Conservation (phyloP, 2,888 invertebrate species). For the Autographa gamma region DNA sequence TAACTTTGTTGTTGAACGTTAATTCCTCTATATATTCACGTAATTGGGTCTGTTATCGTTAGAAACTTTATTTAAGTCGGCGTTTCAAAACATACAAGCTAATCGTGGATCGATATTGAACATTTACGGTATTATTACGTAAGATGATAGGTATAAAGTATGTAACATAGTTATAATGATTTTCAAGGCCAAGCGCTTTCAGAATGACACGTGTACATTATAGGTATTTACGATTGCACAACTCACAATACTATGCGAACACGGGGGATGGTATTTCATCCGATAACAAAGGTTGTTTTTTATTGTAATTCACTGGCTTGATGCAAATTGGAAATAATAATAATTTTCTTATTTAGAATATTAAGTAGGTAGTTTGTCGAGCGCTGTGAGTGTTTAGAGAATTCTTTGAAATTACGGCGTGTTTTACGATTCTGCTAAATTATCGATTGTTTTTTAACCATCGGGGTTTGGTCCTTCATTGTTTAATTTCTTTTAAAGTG, state of each 20-base stretch:
- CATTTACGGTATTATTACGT: constrained; percentile 78
- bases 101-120: constrained; percentile 73
- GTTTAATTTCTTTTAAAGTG: background rate
- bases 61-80: constrained; percentile 73
- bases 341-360: constrained; percentile 2
- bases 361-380: background rate
- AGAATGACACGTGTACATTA: constrained; percentile 67
- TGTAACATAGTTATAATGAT: constrained; percentile 71
- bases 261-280: constrained; percentile 51
- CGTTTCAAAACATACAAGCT: constrained; percentile 68
- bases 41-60: constrained; percentile 62
- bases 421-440: background rate
- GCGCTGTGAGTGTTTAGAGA: background rate
- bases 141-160: constrained; percentile 76
- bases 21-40: constrained; percentile 58
- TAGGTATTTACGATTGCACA: constrained; percentile 62
- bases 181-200: constrained; percentile 82
- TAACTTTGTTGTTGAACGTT: constrained; percentile 63
- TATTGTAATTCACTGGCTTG: background rate
- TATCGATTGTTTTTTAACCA: background rate
- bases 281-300: background rate
- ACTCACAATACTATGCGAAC: constrained; percentile 55
- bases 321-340: background rate
- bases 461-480: background rate
- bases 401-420: background rate